Conservation (phyloP, 2,888 invertebrate species). For the Pegoplata infirma region DNA sequence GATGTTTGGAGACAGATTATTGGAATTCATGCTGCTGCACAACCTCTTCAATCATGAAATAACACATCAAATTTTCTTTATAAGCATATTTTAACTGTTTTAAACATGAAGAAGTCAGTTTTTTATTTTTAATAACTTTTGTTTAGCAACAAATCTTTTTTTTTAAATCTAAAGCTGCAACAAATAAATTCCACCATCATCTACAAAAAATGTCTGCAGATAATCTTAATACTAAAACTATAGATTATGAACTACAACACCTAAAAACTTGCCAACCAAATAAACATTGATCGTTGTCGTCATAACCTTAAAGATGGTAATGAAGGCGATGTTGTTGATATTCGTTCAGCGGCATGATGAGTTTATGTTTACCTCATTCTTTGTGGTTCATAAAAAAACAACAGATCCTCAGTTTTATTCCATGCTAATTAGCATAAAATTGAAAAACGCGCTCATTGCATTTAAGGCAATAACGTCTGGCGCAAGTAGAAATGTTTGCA, state of each 20-base stretch:
- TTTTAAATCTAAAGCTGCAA: neutral
- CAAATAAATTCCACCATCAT: neutral
- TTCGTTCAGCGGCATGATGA: constrained; percentile 2
- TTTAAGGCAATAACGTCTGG: constrained; percentile 50
- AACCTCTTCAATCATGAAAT: too few relatives aligned
- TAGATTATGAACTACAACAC: neutral
- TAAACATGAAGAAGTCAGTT: neutral
- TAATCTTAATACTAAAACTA: neutral
- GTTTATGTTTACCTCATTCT: neutral
- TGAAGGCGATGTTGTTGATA: neutral
- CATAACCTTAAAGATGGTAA: constrained; percentile 18
- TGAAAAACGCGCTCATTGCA: constrained; percentile 73
- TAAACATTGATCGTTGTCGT: constrained; percentile 7
- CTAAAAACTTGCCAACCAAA: neutral
- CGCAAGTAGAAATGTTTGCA: constrained; percentile 11
- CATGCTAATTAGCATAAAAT: constrained; percentile 77
- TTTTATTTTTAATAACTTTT: neutral
- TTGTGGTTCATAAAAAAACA: neutral
- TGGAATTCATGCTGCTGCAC: too few relatives aligned
- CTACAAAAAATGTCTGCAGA: too few relatives aligned
- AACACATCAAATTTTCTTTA: too few relatives aligned
- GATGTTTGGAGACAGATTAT: too few relatives aligned
- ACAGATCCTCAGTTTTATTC: constrained; percentile 64
- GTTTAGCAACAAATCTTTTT: neutral
- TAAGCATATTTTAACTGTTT: too few relatives aligned